Evolutionary conservation across 1,140 invertebrate genomes (phyloP), one percentile per base, ranked within the genome.

Genomic region (Maconellicoccus hirsutus): DNA sequence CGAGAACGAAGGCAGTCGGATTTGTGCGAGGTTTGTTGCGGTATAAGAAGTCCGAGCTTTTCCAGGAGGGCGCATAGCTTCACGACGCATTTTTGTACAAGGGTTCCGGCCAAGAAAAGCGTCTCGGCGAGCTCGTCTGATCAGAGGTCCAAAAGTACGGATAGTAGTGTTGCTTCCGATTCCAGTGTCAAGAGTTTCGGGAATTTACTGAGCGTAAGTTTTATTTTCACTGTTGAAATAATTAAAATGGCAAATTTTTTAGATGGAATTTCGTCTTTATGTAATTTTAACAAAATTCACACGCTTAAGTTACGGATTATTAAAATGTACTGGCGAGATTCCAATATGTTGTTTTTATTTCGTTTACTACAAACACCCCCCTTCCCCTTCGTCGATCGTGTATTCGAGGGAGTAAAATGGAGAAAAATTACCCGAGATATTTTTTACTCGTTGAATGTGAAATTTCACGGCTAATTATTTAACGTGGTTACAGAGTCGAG

Each of bases 71-170:
- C 75, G 4, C 76, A 74, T 26, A 77, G 75, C 10, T 78, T 76
- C 33, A 79, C 78, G 0, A 77, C 79, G 14, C 81, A 82, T 71
- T 79, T 81, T 73, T 83, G 81, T 69, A 79, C 77, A 0, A 76
- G 76, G 19, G 77, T 81, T 0, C 73, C 78, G 1, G 78, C 78
- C 14, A 82, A 78, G 69, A 80, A 78, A 70, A 77, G 81, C 2
- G n/a, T 71, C 22, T 38, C 61, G 0, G 70, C 72, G 1, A 25
- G 8, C 4, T 22, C 19, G 10, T 66, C 61, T 10, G 61, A 66
- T 66, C 61, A 66, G 2, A 10, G 61, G 19, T 66, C 61, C 2
- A 66, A 66, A 25, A 66, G 61, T 19, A 23, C 61, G 2, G 25
- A 66, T 26, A 25, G 22, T 16, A 66, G 19, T 22, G 8, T 25